Base-by-base conservation (phyloP, 2,797 vertebrate genomes). In the Semaprochilodus insignis region DNA sequence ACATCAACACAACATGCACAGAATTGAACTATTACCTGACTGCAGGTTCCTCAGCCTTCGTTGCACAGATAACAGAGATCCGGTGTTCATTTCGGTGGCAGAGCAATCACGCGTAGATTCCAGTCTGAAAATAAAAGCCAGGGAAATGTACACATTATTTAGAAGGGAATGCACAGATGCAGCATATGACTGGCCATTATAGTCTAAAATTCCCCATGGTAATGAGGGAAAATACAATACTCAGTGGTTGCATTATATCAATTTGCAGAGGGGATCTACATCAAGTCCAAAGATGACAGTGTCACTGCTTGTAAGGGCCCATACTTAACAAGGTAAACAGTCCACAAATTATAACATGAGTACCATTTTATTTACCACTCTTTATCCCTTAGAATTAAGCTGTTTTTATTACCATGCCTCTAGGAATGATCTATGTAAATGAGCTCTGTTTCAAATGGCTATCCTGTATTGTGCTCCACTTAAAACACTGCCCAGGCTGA, bases 31-130 rank as follows among this genome's bases (percentile, higher is more conserved):
- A 10, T 19, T 48, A 70, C n/a, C 21, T 5, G 62, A 66, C 54
- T 70, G 27, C 0, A 83, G 23, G 23, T 59, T 67, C 6, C 66
- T 70, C 55, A 71, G 65, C 44, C 25, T 73, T 52, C 44, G 54
- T 17, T 80, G 77, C 40, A 69, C 71, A 62, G 19, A 57, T 51
- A 31, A 48, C 51, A 48, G n/a, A 19, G 70, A 63, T 23, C 73
- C 57, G 16, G 13, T 25, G 25, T 83, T 40, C 70, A 11, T 31
- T 19, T 74, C 55, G 55, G n/a, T n/a, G n/a, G 55, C 25, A 23
- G 40, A 65, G 31, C 21, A 52, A 7, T 17, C 17, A 5, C 36
- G 36, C 65, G n/a, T 34, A 15, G 17, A 6, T 15, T 55, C 40
- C 2, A 40, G n/a, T 34, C 80, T 76, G 36, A 63, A 55, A 65